Conservation (phyloP, 2,797 vertebrate species). For the Xerus rutilus region DNA sequence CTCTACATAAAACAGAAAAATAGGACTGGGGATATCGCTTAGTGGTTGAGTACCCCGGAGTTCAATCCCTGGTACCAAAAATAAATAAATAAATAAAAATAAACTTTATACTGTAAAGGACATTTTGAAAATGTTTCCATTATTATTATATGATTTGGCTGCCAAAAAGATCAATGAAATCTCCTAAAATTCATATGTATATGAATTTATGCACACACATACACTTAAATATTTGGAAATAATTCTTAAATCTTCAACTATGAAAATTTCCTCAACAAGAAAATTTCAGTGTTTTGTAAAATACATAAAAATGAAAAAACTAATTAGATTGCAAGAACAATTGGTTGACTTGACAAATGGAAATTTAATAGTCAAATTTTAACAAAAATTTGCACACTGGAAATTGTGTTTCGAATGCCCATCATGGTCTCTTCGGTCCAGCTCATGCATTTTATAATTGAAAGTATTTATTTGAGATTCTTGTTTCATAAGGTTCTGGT, state of each 20-base stretch:
- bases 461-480: background rate
- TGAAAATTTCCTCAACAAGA: constrained; percentile 2
- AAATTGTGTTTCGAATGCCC: constrained; percentile 32
- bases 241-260: constrained; percentile 30
- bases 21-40: too few relatives aligned
- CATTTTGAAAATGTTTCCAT: background rate
- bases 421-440: background rate
- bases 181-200: background rate
- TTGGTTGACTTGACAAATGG: constrained; percentile 11
- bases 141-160: background rate
- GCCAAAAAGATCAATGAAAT: background rate
- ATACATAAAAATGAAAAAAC: background rate
- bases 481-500: background rate
- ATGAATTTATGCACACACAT: background rate
- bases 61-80: too few relatives aligned
- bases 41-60: too few relatives aligned
- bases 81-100: background rate
- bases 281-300: background rate
- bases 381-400: background rate
- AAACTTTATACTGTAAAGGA: background rate
- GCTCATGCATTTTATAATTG: background rate
- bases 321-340: background rate
- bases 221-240: constrained; percentile 3
- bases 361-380: constrained; percentile 38
- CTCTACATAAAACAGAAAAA: too few relatives aligned